Evolutionary conservation across 2,113 vertebrate species (phyloP).

Genomic region (Paradisaea rubra): DNA sequence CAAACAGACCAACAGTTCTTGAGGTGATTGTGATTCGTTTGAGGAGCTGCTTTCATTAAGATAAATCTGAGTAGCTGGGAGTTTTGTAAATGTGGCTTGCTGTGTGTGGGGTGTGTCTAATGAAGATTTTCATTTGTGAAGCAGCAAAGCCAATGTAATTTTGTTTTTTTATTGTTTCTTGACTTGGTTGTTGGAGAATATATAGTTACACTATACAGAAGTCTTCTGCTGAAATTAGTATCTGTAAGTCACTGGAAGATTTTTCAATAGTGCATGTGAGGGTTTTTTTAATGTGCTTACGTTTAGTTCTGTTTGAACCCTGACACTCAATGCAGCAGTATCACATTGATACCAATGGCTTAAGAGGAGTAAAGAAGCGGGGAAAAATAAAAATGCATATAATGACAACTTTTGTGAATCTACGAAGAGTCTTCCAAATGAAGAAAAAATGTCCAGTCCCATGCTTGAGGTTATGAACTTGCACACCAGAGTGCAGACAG

Average conservation of each 20-base stretch:
- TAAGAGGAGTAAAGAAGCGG: background rate
- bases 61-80: background rate
- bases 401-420: background rate
- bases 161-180: background rate
- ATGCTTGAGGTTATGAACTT: background rate
- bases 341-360: background rate
- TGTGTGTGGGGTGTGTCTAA: background rate
- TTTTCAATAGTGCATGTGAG: background rate
- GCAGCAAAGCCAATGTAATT: background rate
- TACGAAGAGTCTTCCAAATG: background rate
- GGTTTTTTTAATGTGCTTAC: background rate
- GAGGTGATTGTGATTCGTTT: background rate
- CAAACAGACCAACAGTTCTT: background rate
- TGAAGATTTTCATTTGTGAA: background rate
- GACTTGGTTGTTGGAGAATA: background rate
- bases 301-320: background rate
- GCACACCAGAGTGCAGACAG: background rate
- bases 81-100: background rate
- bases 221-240: background rate
- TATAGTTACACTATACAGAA: background rate
- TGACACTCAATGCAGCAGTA: background rate
- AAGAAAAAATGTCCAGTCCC: background rate
- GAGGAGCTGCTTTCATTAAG: background rate
- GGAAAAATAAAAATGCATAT: background rate
- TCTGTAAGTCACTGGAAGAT: background rate